Base-by-base conservation (phyloP, 2,797 vertebrate species). In the Apogon talboti region DNA sequence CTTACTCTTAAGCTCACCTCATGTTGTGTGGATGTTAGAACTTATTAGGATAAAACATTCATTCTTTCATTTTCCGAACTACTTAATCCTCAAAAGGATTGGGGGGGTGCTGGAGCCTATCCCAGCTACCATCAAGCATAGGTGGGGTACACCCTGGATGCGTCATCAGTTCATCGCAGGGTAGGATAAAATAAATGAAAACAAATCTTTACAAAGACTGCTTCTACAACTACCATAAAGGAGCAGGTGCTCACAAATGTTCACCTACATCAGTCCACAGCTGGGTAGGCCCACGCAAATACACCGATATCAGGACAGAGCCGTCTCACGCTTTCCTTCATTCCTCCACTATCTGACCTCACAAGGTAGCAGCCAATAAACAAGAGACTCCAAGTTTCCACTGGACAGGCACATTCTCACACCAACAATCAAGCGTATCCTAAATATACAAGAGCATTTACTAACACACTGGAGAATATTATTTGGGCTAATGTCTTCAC, bases 281-380 rank as follows among this genome's bases (percentile, higher is more conserved):
- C 60, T 74, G 63, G 45, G 0, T 4, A 37, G 40, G 49, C 46
- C 46, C 35, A 69, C 57, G 11, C 47, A 79, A 76, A 82, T 61
- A 71, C 45, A 49, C 40, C 3, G 1, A 8, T 6, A 60, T 80
- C 6, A 12, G 53, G 57, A 68, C 30, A 49, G 24, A 2, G 0
- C 40, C 7, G 51, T 46, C 62, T 82, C 61, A 73, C 48, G 76
- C 46, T 59, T 46, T 70, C 16, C 40, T 61, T 66, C 41, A 53
- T 45, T 62, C 43, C 51, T 11, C 24, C 16, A 9, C 42, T 10
- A 12, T 19, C 42, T 45, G 45, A 75, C 37, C 43, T 54, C 40
- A 12, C 46, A 62, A 64, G 40, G 58, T 47, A 72, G 46, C 5
- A 79, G 48, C 8, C 0, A 4, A 74, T 78, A 75, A 83, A 77